phyloP scores from a whole-genome alignment of 2,888 invertebrate genomes.

The Trachelus stipa region DNA sequence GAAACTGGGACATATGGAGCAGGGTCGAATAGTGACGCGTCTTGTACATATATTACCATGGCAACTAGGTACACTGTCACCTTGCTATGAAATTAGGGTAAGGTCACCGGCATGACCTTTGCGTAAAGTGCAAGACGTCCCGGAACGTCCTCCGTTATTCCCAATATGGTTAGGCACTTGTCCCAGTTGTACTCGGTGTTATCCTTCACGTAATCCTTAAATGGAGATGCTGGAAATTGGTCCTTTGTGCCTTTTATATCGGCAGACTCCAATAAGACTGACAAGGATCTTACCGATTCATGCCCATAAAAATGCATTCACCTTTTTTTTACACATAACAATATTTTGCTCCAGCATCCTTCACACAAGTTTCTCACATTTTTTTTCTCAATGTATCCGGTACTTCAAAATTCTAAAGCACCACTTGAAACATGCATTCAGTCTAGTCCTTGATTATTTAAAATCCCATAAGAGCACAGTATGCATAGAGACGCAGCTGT shows the following conservation, averaged over 20 bases:
- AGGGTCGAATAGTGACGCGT: neutral
- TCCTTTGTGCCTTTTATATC: conserved; percentile 34
- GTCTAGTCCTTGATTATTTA: neutral
- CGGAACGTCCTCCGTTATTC: conserved; percentile 47
- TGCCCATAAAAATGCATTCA: too few relatives aligned
- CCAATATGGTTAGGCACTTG: conserved; percentile 50
- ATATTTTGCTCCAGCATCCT: neutral
- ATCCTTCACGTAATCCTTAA: conserved; percentile 55
- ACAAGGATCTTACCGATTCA: neutral
- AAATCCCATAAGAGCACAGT: neutral
- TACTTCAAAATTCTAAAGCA: neutral
- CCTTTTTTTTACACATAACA: neutral
- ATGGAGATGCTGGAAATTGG: conserved; percentile 38
- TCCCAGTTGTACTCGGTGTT: conserved; percentile 54
- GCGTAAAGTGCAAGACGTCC: conserved; percentile 6
- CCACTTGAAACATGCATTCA: neutral
- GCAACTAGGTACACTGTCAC: neutral
- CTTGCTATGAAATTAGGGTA: conserved; percentile 50
- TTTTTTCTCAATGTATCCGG: neutral
- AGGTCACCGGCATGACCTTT: conserved; percentile 54
- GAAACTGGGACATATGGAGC: neutral
- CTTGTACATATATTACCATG: neutral
- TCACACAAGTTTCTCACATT: neutral
- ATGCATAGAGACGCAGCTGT: neutral
- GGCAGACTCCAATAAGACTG: conserved; percentile 7